Conservation (phyloP, 2,113 vertebrate species). For the Nerophis ophidion region DNA sequence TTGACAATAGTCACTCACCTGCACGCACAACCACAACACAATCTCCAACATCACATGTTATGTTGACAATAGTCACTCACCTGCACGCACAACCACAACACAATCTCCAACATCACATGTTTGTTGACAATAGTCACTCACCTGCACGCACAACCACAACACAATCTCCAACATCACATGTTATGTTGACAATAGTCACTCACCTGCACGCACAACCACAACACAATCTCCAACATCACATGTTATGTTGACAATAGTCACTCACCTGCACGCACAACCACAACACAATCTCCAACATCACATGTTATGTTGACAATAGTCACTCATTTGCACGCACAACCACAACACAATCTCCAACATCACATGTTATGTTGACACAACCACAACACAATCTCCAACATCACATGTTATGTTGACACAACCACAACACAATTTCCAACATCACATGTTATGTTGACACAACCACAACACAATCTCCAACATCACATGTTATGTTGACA, state of each 20-base stretch:
- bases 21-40: not conserved
- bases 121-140: not conserved
- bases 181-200: not conserved
- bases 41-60: not conserved
- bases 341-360: not conserved
- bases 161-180: not conserved
- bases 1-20: not conserved
- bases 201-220: not conserved
- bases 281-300: not conserved
- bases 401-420: not conserved
- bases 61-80: not conserved
- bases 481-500: not conserved
- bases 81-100: not conserved
- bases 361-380: not conserved
- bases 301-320: not conserved
- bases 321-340: not conserved
- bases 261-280: not conserved
- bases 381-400: not conserved
- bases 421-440: not conserved
- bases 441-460: not conserved
- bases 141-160: not conserved
- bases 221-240: not conserved
- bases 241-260: not conserved
- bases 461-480: not conserved
- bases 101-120: not conserved